These are phyloP conservation scores for Trogon surrucura DNA, from an alignment of 2,113 vertebrate genomes.

Conservation along the genomic window DNA sequence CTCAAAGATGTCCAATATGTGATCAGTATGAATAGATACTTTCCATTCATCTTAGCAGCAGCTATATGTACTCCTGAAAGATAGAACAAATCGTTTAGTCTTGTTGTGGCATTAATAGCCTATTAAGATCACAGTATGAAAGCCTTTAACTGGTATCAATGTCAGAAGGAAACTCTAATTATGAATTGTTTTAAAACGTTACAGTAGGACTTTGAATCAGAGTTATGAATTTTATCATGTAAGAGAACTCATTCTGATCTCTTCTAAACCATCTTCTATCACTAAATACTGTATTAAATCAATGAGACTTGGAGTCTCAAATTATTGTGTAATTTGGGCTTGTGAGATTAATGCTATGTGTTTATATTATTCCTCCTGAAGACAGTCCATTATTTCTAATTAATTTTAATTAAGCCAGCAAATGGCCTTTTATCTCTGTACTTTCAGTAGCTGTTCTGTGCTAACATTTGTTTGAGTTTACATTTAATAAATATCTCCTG, in stretches of 20 bases:
- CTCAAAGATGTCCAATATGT: not conserved
- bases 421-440: constrained; percentile 57
- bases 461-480: constrained; percentile 63
- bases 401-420: constrained; percentile 68
- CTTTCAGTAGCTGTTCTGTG: not conserved
- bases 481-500: constrained; percentile 62
- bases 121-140: constrained; percentile 58
- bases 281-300: constrained; percentile 29
- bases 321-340: not conserved
- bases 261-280: constrained; percentile 1
- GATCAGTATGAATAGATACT: not conserved
- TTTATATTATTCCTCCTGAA: constrained; percentile 52
- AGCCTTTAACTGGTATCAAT: not conserved
- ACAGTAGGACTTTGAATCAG: not conserved
- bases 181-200: constrained; percentile 58
- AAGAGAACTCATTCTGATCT: not conserved
- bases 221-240: not conserved
- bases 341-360: constrained; percentile 24
- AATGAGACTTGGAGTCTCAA: not conserved
- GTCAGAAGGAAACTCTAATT: constrained; percentile 45
- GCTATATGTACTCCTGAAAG: not conserved
- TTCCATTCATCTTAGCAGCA: not conserved
- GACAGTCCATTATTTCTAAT: constrained; percentile 60
- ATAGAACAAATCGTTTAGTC: constrained; percentile 55
- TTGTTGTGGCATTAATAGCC: constrained; percentile 45